A percentile compares a stretch with the other conserved stretches of the same genome.
Conservation (phyloP, 2,797 vertebrate species). For the Megaceryle alcyon region DNA sequence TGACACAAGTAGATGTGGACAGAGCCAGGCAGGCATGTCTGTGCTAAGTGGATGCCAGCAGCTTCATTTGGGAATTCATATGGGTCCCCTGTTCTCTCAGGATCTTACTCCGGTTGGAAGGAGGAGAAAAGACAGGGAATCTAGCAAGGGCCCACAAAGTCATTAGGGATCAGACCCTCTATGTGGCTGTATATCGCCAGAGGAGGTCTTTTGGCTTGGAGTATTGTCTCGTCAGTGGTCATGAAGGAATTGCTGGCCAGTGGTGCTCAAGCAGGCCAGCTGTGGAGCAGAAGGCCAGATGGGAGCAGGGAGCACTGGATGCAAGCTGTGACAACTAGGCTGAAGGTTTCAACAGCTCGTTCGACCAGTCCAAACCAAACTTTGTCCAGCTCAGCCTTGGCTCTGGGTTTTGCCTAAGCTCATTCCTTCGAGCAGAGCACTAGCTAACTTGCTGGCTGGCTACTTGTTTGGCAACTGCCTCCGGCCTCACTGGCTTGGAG, state of each 20-base stretch:
- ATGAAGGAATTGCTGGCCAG: background rate
- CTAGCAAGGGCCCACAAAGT: background rate
- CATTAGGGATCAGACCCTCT: background rate
- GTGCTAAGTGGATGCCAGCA: background rate
- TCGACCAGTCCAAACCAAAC: background rate
- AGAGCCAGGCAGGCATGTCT: accelerated
- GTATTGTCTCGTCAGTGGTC: background rate
- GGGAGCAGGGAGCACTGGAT: background rate
- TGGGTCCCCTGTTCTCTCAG: accelerated
- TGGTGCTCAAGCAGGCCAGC: background rate
- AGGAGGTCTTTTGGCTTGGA: background rate
- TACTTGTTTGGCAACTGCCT: background rate
- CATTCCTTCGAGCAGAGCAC: background rate
- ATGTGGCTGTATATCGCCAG: accelerated
- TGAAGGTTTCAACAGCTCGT: background rate
- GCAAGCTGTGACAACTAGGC: background rate
- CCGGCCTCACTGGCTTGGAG: accelerated
- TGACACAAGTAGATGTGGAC: accelerated
- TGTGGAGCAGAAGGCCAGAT: background rate
- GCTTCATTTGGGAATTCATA: background rate
- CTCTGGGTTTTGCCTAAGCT: background rate
- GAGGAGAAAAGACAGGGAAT: background rate
- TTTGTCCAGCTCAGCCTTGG: background rate
- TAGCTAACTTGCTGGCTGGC: background rate
- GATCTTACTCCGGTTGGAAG: background rate